phyloP scores from a whole-genome alignment of 2,797 vertebrate species.

The Martes flavigula region DNA sequence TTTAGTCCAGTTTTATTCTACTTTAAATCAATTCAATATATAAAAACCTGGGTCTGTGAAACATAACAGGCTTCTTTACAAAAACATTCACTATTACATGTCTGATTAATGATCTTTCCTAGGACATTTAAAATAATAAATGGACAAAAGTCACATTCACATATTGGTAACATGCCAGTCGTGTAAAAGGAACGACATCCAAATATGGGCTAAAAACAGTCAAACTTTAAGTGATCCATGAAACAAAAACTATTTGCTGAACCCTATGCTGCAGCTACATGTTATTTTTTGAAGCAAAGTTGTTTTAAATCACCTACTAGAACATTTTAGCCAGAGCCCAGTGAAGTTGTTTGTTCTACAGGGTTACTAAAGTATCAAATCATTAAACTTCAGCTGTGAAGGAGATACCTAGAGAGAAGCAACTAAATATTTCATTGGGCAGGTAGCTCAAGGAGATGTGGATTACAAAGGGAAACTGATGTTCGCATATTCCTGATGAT shows the following conservation, averaged over 20 bases:
- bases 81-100: background rate
- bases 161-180: background rate
- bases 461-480: background rate
- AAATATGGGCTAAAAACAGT: background rate
- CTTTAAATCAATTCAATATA: background rate
- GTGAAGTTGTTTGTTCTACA: background rate
- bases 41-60: slow-evolving; percentile 14
- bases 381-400: background rate
- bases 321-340: background rate
- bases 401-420: background rate
- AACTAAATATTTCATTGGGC: background rate
- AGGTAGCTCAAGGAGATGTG: background rate
- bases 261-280: background rate
- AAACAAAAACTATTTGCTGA: background rate
- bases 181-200: background rate
- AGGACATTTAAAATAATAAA: slow-evolving; percentile 5
- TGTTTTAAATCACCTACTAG: background rate
- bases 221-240: background rate
- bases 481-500: background rate
- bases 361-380: background rate
- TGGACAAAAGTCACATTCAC: background rate
- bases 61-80: background rate
- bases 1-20: background rate
- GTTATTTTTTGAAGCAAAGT: background rate
- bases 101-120: slow-evolving; percentile 7